Evolutionary conservation across 2,888 invertebrate genomes (phyloP).

Genomic region (Caenorhabditis sp.): DNA sequence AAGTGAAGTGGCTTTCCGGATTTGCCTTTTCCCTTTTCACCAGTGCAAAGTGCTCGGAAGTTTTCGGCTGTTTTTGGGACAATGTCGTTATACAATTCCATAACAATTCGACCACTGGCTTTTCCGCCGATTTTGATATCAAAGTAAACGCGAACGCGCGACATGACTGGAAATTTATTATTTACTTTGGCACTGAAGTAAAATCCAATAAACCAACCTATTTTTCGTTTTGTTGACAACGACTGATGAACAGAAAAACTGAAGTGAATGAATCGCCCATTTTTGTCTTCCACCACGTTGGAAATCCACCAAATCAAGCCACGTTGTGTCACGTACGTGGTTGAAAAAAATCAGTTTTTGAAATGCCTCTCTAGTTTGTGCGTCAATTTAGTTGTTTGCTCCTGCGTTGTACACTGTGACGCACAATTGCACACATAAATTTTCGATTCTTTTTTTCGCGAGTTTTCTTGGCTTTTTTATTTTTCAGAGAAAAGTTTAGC

Average conservation of each 20-base stretch:
- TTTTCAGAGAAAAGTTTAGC: neutral
- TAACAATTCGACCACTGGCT: conserved; percentile 79
- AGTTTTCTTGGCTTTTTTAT: neutral
- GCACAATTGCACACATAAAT: neutral
- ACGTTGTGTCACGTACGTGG: neutral
- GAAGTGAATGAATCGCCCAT: neutral
- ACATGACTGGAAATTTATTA: conserved; percentile 26
- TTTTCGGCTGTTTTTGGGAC: conserved; percentile 87
- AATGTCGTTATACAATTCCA: conserved; percentile 83
- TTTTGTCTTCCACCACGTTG: neutral
- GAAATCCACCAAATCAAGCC: neutral
- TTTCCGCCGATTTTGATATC: conserved; percentile 35
- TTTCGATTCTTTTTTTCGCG: neutral
- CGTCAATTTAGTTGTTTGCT: neutral
- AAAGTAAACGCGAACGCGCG: conserved; percentile 28
- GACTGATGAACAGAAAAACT: neutral
- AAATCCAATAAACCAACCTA: too few relatives aligned
- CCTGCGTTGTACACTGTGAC: neutral
- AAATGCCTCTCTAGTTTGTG: neutral
- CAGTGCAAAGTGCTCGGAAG: conserved; percentile 76
- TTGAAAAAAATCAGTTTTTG: too few relatives aligned
- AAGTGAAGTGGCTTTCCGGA: conserved; percentile 76
- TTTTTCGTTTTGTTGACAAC: too few relatives aligned
- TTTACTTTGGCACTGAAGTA: too few relatives aligned
- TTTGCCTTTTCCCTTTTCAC: conserved; percentile 84